Percentiles rank a stretch among this genome's conserved stretches.
phyloP scores from a whole-genome alignment of 2,113 vertebrate genomes.

The Pipra filicauda region DNA sequence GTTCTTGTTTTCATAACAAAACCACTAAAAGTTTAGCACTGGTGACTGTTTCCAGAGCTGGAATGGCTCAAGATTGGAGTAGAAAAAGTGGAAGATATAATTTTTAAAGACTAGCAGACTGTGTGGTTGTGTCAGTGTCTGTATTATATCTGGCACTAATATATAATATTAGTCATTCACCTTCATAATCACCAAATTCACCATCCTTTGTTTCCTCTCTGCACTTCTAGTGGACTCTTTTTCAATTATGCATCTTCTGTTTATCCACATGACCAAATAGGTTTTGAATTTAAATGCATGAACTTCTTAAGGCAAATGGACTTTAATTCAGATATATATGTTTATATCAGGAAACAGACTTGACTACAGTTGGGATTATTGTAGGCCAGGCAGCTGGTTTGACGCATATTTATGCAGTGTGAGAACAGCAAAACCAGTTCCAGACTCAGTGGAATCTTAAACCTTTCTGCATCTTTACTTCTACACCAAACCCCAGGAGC shows the following conservation, averaged over 20 bases:
- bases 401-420: neutral
- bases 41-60: neutral
- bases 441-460: neutral
- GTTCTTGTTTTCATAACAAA: neutral
- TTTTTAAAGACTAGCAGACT: neutral
- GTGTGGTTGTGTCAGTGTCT: neutral
- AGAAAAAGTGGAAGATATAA: neutral
- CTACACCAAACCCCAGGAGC: neutral
- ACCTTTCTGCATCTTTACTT: neutral
- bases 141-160: slow-evolving; percentile 1
- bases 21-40: neutral
- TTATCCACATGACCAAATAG: neutral
- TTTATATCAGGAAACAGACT: neutral
- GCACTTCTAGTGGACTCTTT: neutral
- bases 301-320: neutral
- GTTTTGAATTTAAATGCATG: neutral
- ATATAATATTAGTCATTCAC: neutral
- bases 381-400: neutral
- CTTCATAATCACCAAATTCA: slow-evolving; percentile 12
- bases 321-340: neutral
- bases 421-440: neutral
- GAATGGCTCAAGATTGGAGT: neutral
- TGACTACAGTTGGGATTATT: neutral
- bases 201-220: neutral
- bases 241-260: neutral